Conservation (phyloP, 2,888 invertebrate genomes). For the Danaus chrysippus region DNA sequence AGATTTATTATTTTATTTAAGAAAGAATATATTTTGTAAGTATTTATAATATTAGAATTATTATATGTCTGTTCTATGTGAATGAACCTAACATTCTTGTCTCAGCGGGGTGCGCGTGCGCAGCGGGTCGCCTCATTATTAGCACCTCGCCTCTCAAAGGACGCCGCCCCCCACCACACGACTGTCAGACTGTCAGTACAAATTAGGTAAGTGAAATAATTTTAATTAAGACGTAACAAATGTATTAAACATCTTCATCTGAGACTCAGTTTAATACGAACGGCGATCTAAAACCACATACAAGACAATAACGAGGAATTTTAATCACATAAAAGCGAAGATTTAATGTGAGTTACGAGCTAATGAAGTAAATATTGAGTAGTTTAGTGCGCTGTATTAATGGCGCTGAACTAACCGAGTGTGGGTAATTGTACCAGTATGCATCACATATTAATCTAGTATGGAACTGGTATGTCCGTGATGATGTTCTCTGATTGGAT, state of each 20-base stretch:
- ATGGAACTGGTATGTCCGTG: constrained; percentile 14
- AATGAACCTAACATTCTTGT: constrained; percentile 49
- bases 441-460: constrained; percentile 1
- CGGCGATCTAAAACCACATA: too few relatives aligned
- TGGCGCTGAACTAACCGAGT: too few relatives aligned
- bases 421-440: background rate
- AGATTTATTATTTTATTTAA: too few relatives aligned
- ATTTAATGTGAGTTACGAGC: too few relatives aligned
- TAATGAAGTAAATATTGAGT: too few relatives aligned
- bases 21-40: too few relatives aligned
- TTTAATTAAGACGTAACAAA: constrained; percentile 42
- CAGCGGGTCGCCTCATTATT: constrained; percentile 74
- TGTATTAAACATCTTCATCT: background rate
- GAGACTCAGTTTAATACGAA: too few relatives aligned
- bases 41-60: too few relatives aligned
- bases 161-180: constrained; percentile 41
- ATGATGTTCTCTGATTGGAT: constrained; percentile 46
- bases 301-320: too few relatives aligned
- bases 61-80: too few relatives aligned
- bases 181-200: constrained; percentile 52
- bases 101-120: constrained; percentile 64
- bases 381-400: too few relatives aligned
- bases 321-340: too few relatives aligned
- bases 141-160: constrained; percentile 72
- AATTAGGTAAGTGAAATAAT: constrained; percentile 64